Percentiles rank a stretch among this genome's conserved stretches.
Conservation (phyloP, 23 tunicate species). For the Oikopleura vanhoeffeni region DNA sequence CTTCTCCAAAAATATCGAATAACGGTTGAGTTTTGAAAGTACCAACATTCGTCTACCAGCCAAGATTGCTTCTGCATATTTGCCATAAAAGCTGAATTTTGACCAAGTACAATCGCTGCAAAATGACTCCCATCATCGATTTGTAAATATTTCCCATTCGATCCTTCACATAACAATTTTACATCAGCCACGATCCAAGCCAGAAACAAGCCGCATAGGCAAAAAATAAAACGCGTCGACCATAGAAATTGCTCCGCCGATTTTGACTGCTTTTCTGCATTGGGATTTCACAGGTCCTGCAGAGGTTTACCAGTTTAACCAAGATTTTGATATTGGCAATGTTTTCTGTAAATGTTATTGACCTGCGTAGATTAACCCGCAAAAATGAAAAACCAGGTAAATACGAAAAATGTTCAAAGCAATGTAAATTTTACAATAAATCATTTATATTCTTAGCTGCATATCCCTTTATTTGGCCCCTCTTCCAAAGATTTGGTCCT, state of each 20-base stretch:
- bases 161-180: neutral
- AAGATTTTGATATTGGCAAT: too few relatives aligned
- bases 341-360: too few relatives aligned
- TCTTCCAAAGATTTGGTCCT: too few relatives aligned
- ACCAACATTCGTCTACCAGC: neutral
- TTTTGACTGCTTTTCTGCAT: neutral
- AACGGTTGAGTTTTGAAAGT: too few relatives aligned
- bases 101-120: neutral
- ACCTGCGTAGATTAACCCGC: too few relatives aligned
- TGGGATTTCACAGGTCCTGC: neutral
- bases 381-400: too few relatives aligned
- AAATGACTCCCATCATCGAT: neutral
- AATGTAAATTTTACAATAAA: too few relatives aligned
- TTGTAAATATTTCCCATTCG: neutral
- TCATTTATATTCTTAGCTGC: too few relatives aligned
- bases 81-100: neutral
- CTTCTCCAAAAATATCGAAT: too few relatives aligned
- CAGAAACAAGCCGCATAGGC: neutral
- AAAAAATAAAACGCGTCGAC: neutral
- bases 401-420: too few relatives aligned
- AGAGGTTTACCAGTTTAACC: too few relatives aligned
- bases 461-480: too few relatives aligned
- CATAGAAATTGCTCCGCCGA: neutral
- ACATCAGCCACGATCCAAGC: neutral
- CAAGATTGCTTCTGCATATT: neutral